These are phyloP conservation scores for Rhynchomys soricoides DNA, from an alignment of 2,113 vertebrate species.

Conservation along the genomic window DNA sequence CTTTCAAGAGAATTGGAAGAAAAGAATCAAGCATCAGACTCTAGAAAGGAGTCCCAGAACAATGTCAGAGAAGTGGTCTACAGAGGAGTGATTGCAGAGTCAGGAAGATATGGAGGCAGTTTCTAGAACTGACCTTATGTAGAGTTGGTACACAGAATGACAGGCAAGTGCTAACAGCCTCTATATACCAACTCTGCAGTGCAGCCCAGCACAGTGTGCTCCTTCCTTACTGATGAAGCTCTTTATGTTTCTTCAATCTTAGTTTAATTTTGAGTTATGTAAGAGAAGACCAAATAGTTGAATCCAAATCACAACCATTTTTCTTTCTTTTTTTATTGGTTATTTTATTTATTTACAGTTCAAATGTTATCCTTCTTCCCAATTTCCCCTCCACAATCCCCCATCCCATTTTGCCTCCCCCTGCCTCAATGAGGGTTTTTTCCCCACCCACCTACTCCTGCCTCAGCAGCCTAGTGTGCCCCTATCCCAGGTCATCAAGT, in stretches of 20 bases:
- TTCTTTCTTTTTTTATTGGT: too few species aligned
- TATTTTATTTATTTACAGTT: too few species aligned
- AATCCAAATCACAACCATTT: neutral
- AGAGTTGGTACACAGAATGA: neutral
- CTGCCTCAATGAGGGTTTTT: too few species aligned
- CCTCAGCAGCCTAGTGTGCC: too few species aligned
- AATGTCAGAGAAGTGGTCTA: neutral
- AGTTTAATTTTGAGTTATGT: neutral
- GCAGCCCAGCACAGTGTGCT: neutral
- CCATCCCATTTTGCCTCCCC: too few species aligned
- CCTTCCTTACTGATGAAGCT: neutral
- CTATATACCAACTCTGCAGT: neutral
- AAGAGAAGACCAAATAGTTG: neutral
- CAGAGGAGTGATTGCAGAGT: neutral
- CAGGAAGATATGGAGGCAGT: neutral
- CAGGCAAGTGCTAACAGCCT: neutral
- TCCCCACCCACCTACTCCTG: too few species aligned
- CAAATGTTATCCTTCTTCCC: too few species aligned
- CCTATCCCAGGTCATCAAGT: too few species aligned
- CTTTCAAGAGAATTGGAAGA: neutral
- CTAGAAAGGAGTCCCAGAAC: neutral
- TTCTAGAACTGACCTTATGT: neutral
- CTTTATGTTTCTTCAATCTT: neutral
- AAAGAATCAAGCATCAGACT: neutral
- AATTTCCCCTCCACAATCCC: too few species aligned